A percentile compares a stretch with the other conserved stretches of the same genome.
These are phyloP conservation scores for Pristionchus entomophagus DNA, from an alignment of 2,888 invertebrate species.

Conservation along the genomic window DNA sequence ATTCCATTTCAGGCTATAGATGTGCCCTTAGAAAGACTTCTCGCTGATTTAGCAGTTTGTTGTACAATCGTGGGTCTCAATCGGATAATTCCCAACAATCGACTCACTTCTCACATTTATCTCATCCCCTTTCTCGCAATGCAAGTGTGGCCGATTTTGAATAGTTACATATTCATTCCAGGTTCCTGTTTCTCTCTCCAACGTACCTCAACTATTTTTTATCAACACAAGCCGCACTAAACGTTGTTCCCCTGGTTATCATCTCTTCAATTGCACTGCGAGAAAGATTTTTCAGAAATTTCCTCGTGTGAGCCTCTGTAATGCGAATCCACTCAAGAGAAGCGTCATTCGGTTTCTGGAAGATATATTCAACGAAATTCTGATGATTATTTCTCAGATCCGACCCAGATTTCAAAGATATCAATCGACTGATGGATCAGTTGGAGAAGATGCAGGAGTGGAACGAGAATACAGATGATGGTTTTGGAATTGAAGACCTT, in stretches of 20 bases:
- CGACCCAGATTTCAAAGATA: not conserved
- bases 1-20: too few species aligned
- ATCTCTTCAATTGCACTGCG: too few species aligned
- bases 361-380: not conserved
- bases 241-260: too few species aligned
- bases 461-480: not conserved
- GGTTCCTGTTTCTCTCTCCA: not conserved
- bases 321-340: slow-evolving; percentile 13
- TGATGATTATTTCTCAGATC: not conserved
- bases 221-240: too few species aligned
- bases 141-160: not conserved
- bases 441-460: not conserved
- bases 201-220: too few species aligned
- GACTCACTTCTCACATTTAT: not conserved
- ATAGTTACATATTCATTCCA: not conserved
- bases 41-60: not conserved
- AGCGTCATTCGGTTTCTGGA: not conserved
- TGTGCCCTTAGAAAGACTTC: too few species aligned
- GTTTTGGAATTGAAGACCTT: not conserved
- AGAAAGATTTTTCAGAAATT: slow-evolving; percentile 6
- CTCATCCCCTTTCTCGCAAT: not conserved
- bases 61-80: not conserved
- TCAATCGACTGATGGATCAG: not conserved
- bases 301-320: not conserved
- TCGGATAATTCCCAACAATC: not conserved